Evolutionary conservation across 2,113 vertebrate genomes (phyloP).

Genomic region (Vidua chalybeata): DNA sequence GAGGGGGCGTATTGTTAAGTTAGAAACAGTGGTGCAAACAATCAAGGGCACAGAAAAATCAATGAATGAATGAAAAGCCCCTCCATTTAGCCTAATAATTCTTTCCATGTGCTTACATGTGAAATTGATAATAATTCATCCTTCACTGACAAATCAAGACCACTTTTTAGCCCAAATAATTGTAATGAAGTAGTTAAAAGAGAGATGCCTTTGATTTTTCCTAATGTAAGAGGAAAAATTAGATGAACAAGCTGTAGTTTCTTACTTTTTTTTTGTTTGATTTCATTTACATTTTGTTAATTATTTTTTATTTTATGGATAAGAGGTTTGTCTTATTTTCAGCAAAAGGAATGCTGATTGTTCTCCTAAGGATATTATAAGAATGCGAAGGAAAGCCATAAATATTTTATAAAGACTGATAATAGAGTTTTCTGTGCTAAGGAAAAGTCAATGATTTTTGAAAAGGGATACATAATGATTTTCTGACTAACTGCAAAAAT

Average conservation of each 20-base stretch:
- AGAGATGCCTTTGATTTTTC: neutral
- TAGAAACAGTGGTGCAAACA: neutral
- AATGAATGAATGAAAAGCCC: neutral
- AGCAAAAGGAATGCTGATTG: constrained; percentile 34
- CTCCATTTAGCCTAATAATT: neutral
- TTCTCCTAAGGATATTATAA: constrained; percentile 49
- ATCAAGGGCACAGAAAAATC: neutral
- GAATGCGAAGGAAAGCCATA: constrained; percentile 40
- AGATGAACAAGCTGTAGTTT: neutral
- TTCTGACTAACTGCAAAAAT: constrained; percentile 48
- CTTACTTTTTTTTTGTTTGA: neutral
- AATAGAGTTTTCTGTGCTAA: constrained; percentile 52
- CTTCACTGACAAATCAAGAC: neutral
- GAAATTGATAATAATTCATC: neutral
- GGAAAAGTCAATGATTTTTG: constrained; percentile 44
- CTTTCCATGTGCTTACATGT: neutral
- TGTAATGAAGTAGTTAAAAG: neutral
- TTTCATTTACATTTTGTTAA: neutral
- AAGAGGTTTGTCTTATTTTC: constrained; percentile 41
- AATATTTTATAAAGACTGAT: constrained; percentile 61
- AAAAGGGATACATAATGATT: constrained; percentile 38
- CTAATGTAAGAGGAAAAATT: neutral
- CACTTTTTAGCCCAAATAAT: neutral
- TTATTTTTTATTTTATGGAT: constrained; percentile 19
- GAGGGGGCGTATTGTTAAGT: neutral